These are phyloP conservation scores for Echinarachnius parma DNA, from an alignment of 53 echinoderm and acorn worm species.

Conservation along the genomic window DNA sequence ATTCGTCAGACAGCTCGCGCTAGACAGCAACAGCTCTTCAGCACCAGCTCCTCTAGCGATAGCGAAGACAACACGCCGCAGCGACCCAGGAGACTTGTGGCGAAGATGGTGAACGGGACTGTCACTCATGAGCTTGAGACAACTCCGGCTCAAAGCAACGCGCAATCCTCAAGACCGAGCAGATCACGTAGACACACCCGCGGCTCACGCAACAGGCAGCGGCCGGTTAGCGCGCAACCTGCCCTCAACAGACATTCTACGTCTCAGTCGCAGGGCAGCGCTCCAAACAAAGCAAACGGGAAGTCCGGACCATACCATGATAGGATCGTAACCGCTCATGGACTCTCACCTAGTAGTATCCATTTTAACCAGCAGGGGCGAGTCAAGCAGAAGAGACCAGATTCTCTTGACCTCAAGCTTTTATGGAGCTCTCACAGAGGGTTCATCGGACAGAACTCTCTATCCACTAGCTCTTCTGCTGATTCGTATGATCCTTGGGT, in stretches of 20 bases:
- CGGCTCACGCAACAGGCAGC: conserved; percentile 26
- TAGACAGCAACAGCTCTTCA: conserved; percentile 40
- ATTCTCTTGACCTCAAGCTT: conserved; percentile 58
- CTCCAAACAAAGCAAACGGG: conserved; percentile 4
- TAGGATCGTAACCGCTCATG: conserved; percentile 10
- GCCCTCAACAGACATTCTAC: conserved; percentile 23
- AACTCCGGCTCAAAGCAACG: conserved; percentile 35
- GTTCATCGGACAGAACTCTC: conserved; percentile 32
- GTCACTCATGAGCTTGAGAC: conserved; percentile 53
- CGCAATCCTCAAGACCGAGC: conserved; percentile 18
- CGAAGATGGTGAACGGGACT: conserved; percentile 64
- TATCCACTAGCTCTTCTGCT: conserved; percentile 35
- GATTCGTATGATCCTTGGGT: conserved; percentile 70
- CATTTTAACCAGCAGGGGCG: conserved; percentile 40
- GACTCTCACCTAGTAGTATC: conserved; percentile 28
- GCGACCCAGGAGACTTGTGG: conserved; percentile 58
- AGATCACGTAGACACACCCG: conserved; percentile 31
- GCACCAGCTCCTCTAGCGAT: conserved; percentile 74
- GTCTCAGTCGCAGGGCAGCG: background rate
- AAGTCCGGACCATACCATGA: conserved; percentile 18
- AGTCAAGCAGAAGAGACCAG: conserved; percentile 61
- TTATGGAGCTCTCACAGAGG: conserved; percentile 51
- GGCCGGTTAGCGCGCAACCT: conserved; percentile 38
- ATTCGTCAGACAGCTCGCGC: conserved; percentile 53
- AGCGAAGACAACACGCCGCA: conserved; percentile 57